These are phyloP conservation scores for Microtus montanus DNA, from an alignment of 2,113 vertebrate genomes.

Conservation along the genomic window DNA sequence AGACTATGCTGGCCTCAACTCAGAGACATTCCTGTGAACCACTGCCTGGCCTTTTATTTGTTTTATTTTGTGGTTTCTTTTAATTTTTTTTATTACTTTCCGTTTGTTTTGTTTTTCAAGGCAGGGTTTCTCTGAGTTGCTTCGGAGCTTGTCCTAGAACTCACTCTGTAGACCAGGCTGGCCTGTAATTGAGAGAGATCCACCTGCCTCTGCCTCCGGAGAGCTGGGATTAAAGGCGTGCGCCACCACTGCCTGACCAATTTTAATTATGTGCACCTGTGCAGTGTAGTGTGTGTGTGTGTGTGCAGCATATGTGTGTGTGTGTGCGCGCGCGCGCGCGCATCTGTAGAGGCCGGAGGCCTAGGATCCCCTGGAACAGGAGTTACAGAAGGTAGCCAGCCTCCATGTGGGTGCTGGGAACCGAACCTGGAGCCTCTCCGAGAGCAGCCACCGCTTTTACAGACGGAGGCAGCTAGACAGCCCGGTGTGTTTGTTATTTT, in stretches of 20 bases:
- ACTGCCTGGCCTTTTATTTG: no score
- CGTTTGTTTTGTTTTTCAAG: not conserved
- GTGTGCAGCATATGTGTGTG: no score
- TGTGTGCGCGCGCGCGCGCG: fast-evolving
- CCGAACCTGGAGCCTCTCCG: not conserved
- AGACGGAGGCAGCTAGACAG: not conserved
- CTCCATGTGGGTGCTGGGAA: not conserved
- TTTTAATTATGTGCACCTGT: not conserved
- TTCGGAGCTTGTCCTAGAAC: no score
- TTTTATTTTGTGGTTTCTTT: not conserved
- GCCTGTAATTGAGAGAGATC: not conserved
- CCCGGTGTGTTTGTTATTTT: not conserved
- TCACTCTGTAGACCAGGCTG: not conserved
- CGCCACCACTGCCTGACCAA: fast-evolving
- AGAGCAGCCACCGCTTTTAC: not conserved
- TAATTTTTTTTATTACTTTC: not conserved
- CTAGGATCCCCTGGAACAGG: no score
- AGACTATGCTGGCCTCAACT: not conserved
- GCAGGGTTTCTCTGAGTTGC: no score
- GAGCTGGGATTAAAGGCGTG: not conserved
- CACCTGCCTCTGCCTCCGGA: not conserved
- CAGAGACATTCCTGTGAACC: not conserved
- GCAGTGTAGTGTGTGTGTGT: not conserved
- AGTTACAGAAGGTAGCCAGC: no score
- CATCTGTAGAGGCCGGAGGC: no score